Conservation (phyloP, 2,888 invertebrate species). For the Rotaria magnacalcarata region DNA sequence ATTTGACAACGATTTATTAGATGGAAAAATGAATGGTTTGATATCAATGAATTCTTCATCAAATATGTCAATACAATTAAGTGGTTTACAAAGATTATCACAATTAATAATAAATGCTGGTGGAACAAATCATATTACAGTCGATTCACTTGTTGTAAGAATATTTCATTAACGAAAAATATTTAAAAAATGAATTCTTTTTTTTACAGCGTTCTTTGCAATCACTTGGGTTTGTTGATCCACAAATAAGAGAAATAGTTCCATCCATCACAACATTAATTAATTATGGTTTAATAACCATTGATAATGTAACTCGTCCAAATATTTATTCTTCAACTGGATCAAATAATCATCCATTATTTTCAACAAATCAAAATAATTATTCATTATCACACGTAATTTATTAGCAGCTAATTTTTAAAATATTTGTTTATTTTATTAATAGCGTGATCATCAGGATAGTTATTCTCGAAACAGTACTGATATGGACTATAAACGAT, state of each 20-base stretch:
- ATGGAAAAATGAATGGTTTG: slow-evolving; percentile 1
- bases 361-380: not conserved
- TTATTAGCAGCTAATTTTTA: not conserved
- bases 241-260: not conserved
- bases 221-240: not conserved
- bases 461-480: slow-evolving; percentile 34
- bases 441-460: not conserved
- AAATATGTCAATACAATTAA: not conserved
- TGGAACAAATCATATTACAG: slow-evolving; percentile 40
- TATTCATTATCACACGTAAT: not conserved
- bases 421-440: not conserved
- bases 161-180: not conserved
- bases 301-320: not conserved
- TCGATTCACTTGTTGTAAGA: slow-evolving; percentile 39
- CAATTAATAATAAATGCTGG: slow-evolving; percentile 41
- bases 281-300: slow-evolving; percentile 18
- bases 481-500: slow-evolving; percentile 20
- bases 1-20: not conserved
- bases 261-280: not conserved
- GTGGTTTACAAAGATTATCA: slow-evolving; percentile 41
- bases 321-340: not conserved
- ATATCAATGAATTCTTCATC: slow-evolving; percentile 3
- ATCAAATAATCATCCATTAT: not conserved
- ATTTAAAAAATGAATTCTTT: not conserved
- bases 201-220: not conserved